phyloP scores from a whole-genome alignment of 2,113 vertebrate species.

The Triplophysa dalaica region DNA sequence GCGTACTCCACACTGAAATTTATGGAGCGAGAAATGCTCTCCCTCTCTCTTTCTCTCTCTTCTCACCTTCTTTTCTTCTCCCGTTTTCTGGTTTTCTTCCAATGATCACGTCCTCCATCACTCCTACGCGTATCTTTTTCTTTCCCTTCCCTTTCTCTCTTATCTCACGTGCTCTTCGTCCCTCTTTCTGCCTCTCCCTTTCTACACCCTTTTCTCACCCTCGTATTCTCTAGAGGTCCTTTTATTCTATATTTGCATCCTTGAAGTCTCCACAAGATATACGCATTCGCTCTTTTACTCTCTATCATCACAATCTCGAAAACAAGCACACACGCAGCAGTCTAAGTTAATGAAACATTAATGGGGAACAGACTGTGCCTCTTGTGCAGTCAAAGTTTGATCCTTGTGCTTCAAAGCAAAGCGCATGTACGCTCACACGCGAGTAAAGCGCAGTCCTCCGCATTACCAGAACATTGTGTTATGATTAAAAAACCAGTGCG shows the following conservation, averaged over 20 bases:
- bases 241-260: conserved; percentile 42
- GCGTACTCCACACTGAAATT: background rate
- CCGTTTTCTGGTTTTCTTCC: conserved; percentile 28
- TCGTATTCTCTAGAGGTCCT: conserved; percentile 27
- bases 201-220: conserved; percentile 16
- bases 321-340: conserved; percentile 2
- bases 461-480: conserved; percentile 37
- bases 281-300: conserved; percentile 4
- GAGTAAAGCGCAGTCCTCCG: conserved; percentile 16
- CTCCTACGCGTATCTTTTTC: conserved; percentile 12
- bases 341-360: conserved; percentile 41
- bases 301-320: background rate
- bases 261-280: conserved; percentile 31
- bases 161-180: background rate
- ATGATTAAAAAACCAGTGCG: conserved; percentile 14
- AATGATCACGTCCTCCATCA: conserved; percentile 14
- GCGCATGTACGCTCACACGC: conserved; percentile 8
- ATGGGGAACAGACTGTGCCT: conserved; percentile 36
- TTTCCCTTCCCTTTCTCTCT: conserved; percentile 21
- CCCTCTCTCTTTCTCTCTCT: background rate
- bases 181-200: conserved; percentile 9
- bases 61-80: conserved; percentile 14
- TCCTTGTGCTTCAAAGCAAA: conserved; percentile 41
- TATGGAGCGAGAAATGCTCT: conserved; percentile 14
- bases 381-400: conserved; percentile 38